Conservation (phyloP, 1,140 invertebrate genomes). For the Macrobrachium nipponense region DNA sequence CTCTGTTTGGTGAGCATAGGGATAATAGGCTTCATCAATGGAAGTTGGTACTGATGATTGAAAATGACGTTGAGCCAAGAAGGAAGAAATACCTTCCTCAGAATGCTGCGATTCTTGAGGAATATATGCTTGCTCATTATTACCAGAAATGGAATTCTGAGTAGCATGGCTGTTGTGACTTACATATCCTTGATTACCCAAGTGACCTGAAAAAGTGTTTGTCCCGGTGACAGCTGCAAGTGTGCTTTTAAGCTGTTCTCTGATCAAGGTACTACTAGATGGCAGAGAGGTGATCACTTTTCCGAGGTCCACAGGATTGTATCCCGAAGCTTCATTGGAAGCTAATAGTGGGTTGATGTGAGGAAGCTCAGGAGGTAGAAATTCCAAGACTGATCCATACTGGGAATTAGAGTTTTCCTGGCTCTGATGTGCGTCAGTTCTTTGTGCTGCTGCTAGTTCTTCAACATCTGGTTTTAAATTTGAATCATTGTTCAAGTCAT, state of each 20-base stretch:
- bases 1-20: too few species aligned
- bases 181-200: constrained; percentile 27
- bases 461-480: too few species aligned
- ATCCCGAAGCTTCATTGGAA: not conserved
- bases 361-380: too few species aligned
- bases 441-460: too few species aligned
- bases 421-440: too few species aligned
- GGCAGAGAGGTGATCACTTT: constrained; percentile 1
- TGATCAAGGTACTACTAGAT: not conserved
- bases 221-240: constrained; percentile 26
- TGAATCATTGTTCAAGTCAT: too few species aligned
- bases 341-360: not conserved
- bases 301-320: not conserved
- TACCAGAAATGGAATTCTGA: constrained; percentile 27
- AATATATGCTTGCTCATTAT: constrained; percentile 17
- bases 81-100: too few species aligned
- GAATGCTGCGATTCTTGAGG: not conserved
- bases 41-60: too few species aligned
- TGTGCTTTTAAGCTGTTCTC: constrained; percentile 15
- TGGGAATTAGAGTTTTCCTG: too few species aligned
- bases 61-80: too few species aligned
- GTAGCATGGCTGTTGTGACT: constrained; percentile 16
- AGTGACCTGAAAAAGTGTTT: constrained; percentile 26
- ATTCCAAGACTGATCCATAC: too few species aligned
- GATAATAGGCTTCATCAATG: too few species aligned